These are phyloP conservation scores for Pogonocherus hispidulus DNA, from an alignment of 2,888 invertebrate species.

Conservation along the genomic window DNA sequence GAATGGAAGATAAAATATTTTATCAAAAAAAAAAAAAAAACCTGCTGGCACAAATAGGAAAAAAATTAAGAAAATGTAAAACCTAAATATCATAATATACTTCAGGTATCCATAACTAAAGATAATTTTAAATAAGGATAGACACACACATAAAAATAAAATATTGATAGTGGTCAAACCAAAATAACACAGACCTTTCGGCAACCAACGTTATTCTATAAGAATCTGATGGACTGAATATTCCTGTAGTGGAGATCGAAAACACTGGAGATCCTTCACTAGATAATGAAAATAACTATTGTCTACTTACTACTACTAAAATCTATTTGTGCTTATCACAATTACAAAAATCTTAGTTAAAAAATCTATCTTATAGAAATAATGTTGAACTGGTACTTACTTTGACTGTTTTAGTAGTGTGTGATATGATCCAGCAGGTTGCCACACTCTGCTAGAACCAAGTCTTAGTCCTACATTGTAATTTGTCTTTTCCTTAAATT, in stretches of 20 bases:
- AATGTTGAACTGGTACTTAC: slow-evolving; percentile 56
- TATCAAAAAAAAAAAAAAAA: neutral
- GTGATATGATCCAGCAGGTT: slow-evolving; percentile 68
- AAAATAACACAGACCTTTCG: slow-evolving; percentile 61
- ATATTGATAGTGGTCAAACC: neutral
- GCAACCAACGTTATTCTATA: slow-evolving; percentile 59
- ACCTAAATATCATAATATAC: neutral
- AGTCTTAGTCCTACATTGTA: slow-evolving; percentile 78
- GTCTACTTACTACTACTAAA: slow-evolving; percentile 50
- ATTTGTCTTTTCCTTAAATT: slow-evolving; percentile 75
- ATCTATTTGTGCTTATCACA: slow-evolving; percentile 40
- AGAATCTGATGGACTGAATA: slow-evolving; percentile 65
- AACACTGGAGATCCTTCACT: slow-evolving; percentile 59
- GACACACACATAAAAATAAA: neutral
- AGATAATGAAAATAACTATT: slow-evolving; percentile 56
- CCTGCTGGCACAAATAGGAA: no score
- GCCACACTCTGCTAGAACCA: slow-evolving; percentile 78
- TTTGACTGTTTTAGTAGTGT: slow-evolving; percentile 60
- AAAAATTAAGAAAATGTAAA: neutral
- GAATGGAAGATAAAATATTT: no score
- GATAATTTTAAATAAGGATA: neutral
- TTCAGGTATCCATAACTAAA: slow-evolving; percentile 4
- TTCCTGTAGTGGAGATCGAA: slow-evolving; percentile 60
- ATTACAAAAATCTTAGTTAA: slow-evolving; percentile 22
- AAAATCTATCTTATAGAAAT: neutral